These are phyloP conservation scores for Cepaea nemoralis DNA, from an alignment of 1,140 invertebrate genomes.

Conservation along the genomic window DNA sequence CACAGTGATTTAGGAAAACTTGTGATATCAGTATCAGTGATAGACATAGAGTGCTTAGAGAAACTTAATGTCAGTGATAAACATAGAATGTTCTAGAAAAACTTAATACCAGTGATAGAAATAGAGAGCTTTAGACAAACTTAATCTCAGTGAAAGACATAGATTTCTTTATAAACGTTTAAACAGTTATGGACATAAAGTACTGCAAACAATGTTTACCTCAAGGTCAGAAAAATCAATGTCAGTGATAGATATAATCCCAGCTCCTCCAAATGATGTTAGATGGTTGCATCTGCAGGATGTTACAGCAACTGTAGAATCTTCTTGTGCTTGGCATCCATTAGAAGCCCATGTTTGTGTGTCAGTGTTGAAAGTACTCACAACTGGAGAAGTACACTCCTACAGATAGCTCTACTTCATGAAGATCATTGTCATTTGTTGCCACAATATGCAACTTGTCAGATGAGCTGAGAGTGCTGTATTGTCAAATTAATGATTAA, in stretches of 20 bases:
- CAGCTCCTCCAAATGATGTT: conserved; percentile 64
- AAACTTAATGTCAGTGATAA: too few relatives aligned
- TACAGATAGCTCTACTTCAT: conserved; percentile 50
- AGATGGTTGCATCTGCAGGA: conserved; percentile 63
- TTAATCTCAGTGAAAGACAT: too few relatives aligned
- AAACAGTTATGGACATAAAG: too few relatives aligned
- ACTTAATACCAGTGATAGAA: too few relatives aligned
- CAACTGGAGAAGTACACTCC: conserved; percentile 56
- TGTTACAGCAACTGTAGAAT: conserved; percentile 51
- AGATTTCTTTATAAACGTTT: too few relatives aligned
- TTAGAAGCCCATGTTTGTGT: conserved; percentile 47
- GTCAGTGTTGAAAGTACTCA: conserved; percentile 54
- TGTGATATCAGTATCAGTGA: too few relatives aligned
- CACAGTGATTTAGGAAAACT: too few relatives aligned
- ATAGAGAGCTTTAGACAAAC: too few relatives aligned
- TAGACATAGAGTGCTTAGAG: too few relatives aligned
- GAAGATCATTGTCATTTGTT: conserved; percentile 45
- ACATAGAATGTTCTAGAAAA: too few relatives aligned
- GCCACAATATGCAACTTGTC: conserved; percentile 42
- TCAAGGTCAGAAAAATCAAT: conserved; percentile 61
- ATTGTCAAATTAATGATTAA: too few relatives aligned
- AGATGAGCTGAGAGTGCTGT: background rate
- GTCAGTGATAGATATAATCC: conserved; percentile 57
- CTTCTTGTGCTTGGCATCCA: conserved; percentile 54
- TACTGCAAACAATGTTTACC: conserved; percentile 56